Conservation (phyloP, 2,797 vertebrate genomes). For the Tokudaia tokunoshimensis region DNA sequence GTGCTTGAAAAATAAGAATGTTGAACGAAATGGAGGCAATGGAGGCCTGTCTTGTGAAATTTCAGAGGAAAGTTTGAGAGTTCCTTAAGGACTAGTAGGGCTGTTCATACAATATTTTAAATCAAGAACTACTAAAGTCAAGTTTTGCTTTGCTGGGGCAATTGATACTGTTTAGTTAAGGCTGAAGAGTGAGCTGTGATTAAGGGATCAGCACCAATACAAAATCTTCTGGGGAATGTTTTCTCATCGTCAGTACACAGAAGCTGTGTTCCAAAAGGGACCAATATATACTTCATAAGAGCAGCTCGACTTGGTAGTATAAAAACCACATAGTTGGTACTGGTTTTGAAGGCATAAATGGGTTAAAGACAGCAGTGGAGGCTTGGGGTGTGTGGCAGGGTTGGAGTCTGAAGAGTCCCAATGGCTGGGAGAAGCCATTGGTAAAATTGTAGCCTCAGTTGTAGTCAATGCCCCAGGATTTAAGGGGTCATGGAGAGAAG, state of each 20-base stretch:
- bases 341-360: neutral
- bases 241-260: neutral
- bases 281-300: neutral
- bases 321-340: neutral
- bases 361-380: neutral
- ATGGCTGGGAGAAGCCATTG: neutral
- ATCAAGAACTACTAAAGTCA: neutral
- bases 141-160: neutral
- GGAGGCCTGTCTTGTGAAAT: neutral
- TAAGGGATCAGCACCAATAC: neutral
- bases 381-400: neutral
- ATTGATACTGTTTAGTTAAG: neutral
- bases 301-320: neutral
- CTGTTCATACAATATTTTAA: neutral
- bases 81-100: neutral
- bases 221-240: neutral
- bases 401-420: neutral
- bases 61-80: neutral
- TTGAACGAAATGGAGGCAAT: neutral
- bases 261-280: neutral
- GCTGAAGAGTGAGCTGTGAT: neutral
- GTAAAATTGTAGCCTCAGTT: neutral
- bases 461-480: neutral
- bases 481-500: neutral
- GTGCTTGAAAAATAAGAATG: neutral